Percentiles rank a stretch among this genome's conserved stretches.
Evolutionary conservation across 2,888 invertebrate species (phyloP).

Genomic region (Gisinianus flammeolus): DNA sequence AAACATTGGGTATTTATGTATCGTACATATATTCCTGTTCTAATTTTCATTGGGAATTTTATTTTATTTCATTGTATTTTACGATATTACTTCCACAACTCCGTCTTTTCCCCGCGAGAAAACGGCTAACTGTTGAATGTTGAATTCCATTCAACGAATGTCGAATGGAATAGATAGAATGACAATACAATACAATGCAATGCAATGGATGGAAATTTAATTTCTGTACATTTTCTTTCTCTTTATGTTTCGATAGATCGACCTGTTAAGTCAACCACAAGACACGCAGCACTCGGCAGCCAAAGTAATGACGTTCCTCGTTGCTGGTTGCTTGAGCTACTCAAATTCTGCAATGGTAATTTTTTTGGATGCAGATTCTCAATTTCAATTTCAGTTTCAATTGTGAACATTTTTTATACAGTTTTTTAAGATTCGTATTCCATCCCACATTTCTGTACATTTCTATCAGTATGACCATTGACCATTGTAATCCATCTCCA

Average conservation of each 20-base stretch:
- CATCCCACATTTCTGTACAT: background rate
- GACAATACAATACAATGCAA: background rate
- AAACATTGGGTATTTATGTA: too few species aligned
- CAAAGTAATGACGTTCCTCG: slow-evolving; percentile 78
- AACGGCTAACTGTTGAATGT: too few species aligned
- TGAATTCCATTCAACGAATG: too few species aligned
- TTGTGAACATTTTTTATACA: background rate
- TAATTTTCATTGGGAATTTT: too few species aligned
- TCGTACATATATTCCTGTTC: too few species aligned
- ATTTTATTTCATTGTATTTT: too few species aligned
- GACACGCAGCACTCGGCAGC: slow-evolving; percentile 74
- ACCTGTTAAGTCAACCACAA: slow-evolving; percentile 60
- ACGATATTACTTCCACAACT: too few species aligned
- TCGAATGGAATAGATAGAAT: too few species aligned
- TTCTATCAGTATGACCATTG: background rate
- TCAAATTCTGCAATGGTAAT: slow-evolving; percentile 82
- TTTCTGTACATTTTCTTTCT: background rate
- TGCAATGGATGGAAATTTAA: background rate
- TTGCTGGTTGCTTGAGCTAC: slow-evolving; percentile 84
- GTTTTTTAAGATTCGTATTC: background rate
- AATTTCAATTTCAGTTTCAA: background rate
- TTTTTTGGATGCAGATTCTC: background rate
- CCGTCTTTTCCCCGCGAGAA: too few species aligned
- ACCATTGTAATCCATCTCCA: background rate
- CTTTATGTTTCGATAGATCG: slow-evolving; percentile 17